Conservation (phyloP, 1,140 invertebrate species). For the Thaumatotibia leucotreta region DNA sequence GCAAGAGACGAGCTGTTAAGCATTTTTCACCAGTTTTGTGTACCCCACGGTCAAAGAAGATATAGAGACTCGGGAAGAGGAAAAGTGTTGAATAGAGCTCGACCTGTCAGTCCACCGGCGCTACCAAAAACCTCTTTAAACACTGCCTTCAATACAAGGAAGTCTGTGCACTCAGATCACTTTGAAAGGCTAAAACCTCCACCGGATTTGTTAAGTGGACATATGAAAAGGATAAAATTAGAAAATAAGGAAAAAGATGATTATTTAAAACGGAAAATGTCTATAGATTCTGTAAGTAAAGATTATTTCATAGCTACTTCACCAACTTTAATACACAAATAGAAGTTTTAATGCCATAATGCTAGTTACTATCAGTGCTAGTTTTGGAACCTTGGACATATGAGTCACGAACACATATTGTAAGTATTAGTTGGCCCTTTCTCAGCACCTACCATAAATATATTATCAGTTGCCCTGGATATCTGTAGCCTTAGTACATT, state of each 20-base stretch:
- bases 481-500: no score
- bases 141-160: constrained; percentile 22
- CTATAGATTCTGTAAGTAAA: constrained; percentile 48
- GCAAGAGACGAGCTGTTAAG: constrained; percentile 51
- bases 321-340: no score
- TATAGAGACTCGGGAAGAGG: constrained; percentile 59
- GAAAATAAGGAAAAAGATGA: constrained; percentile 33
- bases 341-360: no score
- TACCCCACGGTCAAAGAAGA: constrained; percentile 61
- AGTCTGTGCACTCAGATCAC: constrained; percentile 19
- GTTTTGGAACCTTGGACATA: no score
- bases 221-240: constrained; percentile 59
- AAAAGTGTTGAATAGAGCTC: constrained; percentile 50
- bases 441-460: no score
- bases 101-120: constrained; percentile 37
- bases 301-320: not conserved
- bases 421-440: no score
- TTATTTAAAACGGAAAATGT: constrained; percentile 48
- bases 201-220: constrained; percentile 49
- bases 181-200: constrained; percentile 53
- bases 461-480: no score
- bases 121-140: constrained; percentile 26
- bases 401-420: no score
- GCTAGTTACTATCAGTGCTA: no score
- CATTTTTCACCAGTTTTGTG: constrained; percentile 61